Evolutionary conservation across 2,888 invertebrate species (phyloP), one percentile per base, ranked within the genome.

Genomic region (Apeira syringaria): DNA sequence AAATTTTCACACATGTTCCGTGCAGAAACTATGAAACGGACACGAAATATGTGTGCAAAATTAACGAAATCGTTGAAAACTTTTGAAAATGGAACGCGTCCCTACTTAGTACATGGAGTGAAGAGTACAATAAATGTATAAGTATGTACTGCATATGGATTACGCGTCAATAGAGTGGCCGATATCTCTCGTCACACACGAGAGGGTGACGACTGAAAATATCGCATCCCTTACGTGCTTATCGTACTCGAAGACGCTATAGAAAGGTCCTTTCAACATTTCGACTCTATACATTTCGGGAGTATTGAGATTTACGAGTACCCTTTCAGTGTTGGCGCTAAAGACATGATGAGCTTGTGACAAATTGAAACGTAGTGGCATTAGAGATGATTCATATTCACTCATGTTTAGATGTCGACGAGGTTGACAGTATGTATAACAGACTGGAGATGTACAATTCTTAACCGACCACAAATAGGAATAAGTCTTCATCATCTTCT

Each of bases 271-370:
- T 79, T 79, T 80, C 68, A 70, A 73, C 61, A 68, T 63, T 69
- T 70, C 68, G 68, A 67, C 71, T 71, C 73, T 71, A 71, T 72
- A 76, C 72, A 72, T 74, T 74, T 71, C 66, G 68, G 70, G 70
- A 74, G 69, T 76, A 76, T 79, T 77, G 69, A 75, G 74, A 80
- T 81, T 80, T 77, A 78, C 66, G 74, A 76, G 74, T 68, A 65
- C 61, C 72, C 72, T 74, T 75, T 66, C 56, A 69, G 67, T 64
- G 57, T 69, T 67, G 71, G 59, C 51, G 51, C 54, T 48, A 49
- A 52, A 47, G 58, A 53, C 55, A 59, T 65, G 64, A 65, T 62
- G 60, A 68, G 59, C 58, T 59, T 53, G 48, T 61, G 56, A 56
- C 62, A 58, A 56, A 61, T 61, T 61, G 59, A 39, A 57, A 37